Evolutionary conservation across 2,797 vertebrate genomes (phyloP), one percentile per base, ranked within the genome.

Genomic region (Diglossa cyanea): DNA sequence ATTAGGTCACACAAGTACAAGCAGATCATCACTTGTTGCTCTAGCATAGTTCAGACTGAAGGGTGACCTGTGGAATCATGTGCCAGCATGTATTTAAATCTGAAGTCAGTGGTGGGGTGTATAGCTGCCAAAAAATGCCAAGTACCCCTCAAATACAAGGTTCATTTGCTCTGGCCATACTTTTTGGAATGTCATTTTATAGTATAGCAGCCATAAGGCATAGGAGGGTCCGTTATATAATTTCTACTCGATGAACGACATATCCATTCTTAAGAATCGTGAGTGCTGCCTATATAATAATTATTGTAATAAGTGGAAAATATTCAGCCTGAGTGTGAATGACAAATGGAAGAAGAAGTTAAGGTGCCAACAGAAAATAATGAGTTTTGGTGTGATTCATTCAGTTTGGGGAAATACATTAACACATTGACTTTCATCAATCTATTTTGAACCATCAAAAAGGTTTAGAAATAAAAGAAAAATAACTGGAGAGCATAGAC

Each of bases 381-480:
- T 77, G 88, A 93, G 50, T 51, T 85, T 90, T 72, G 25, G 6
- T 44, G 53, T 94, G 82, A 93, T 91, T 97, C 87, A 88, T 87
- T 44, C 42, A 51, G 50, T 73, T 86, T 55, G 40, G 25, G 37
- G 35, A 96, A 96, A 77, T 74, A 37, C 12, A 90, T 94, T 94
- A 93, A 60, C 61, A 82, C 51, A 13, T 42, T 75, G 51, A 70
- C 37, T 90, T 93, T 71, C 30, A 57, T 90, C 79, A 81, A 14
- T 33, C 7, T 87, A 35, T 83, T 90, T 95, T 88, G 87, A 96
- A 60, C 25, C 8, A 54, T 80, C 68, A 70, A 20, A 81, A 94
- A 57, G 9, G 5, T 63, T 91, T 84, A 71, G 70, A 91, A 94
- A 74, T 78, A 90, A 78, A 90, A 89, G 53, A 57, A 90, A 94